Evolutionary conservation across 2,113 vertebrate genomes (phyloP), one percentile per base, ranked within the genome.

Genomic region (Sitta europaea): DNA sequence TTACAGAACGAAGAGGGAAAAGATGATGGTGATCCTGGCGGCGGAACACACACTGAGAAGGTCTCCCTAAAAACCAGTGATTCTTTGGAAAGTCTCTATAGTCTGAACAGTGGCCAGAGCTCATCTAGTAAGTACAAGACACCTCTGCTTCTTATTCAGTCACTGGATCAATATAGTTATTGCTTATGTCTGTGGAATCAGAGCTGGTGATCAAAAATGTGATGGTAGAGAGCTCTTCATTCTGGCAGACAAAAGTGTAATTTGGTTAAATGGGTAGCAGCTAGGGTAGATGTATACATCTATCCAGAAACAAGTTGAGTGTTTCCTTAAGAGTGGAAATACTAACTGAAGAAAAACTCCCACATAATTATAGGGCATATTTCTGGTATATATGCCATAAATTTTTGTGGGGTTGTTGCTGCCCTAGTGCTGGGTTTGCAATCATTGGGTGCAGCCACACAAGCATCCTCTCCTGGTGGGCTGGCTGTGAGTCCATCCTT

Each of bases 41-140:
- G 95, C 78, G 97, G 95, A 47, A 66, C n/a, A 47, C 89, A 89
- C 33, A 88, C 97, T 25, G 97, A 98, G 65, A 98, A 98, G 92
- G 83, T 67, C 57, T 97, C 96, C 61, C 94, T 98, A 31, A 97
- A 92, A 95, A 77, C 97, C 97, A 98, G 98, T 42, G 98, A 98
- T 93, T 99, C 99, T 43, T 92, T 99, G 97, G 99, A 99, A 92
- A 99, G 99, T 92, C 98, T 99, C 63, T 98, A 98, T 55, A 99
- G 99, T 93, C 96, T 98, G 33, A 97, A 98, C 86, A 99, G 99
- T 66, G 98, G 98, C 58, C 98, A 98, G 88, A 99, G 99, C 94
- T 99, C 99, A 86, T 99, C 99, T 88, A 99, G 99, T 99, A 98
- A 99, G 98, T 96, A 85, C 63, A 45, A 90, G 73, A 77, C 57